Evolutionary conservation across 2,113 vertebrate species (phyloP), one percentile per base, ranked within the genome.

Genomic region (Glareola pratincola): DNA sequence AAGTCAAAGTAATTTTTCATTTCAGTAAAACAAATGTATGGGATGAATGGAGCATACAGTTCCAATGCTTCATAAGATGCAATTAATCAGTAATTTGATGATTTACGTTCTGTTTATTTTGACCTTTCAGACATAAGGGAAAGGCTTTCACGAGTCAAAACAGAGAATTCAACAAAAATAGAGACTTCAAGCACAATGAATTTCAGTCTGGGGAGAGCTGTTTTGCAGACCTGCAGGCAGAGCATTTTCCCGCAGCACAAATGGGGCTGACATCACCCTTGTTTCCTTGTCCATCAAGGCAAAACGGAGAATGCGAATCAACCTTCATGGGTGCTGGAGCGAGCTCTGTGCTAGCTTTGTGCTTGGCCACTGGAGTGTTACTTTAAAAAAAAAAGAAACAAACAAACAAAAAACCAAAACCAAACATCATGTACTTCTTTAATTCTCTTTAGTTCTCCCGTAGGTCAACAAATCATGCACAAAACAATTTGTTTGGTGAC

Each of bases 1-100:
- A 92, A 91, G 89, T 91, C 67, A 54, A 92, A 91, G 71, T 83
- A 84, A 91, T 94, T 97, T 91, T 84, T 96, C 80, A 83, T 96
- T 90, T 95, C 48, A 75, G 41, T 85, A 62, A 69, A 92, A 94
- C 67, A 72, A 80, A 77, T 71, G 36, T 43, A 53, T 60, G 67
- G 67, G 91, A 84, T 86, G 72, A 95, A 75, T 90, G 91, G 73
- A 90, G 83, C 88, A 79, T 21, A 63, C 56, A 66, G 88, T 81
- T 82, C 87, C 59, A 78, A 22, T 54, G 54, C 89, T 94, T 94
- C 1, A 0, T 51, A 90, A 91, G 53, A 73, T 37, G 72, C 60
- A 84, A 96, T 97, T 96, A 96, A 92, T 45, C 26, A 83, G n/a
- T 73, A 82, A 88, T 87, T 86, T 76, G 64, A 67, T 91, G 26